phyloP scores from a whole-genome alignment of 2,888 invertebrate species.

The Euspilapteryx auroguttella region DNA sequence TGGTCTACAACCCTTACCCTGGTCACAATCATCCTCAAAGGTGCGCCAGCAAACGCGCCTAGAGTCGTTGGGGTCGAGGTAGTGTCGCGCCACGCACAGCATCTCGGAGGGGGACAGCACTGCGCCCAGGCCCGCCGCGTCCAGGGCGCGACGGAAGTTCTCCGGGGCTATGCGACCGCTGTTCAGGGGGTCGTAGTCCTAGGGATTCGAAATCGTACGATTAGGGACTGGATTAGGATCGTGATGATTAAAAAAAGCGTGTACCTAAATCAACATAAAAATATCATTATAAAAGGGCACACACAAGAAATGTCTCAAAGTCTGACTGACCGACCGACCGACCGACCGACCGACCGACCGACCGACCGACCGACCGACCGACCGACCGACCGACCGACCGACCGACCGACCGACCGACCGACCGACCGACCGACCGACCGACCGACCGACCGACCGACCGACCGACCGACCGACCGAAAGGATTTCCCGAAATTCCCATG shows the following conservation, averaged over 20 bases:
- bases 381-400: too few relatives aligned
- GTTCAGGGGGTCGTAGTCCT: constrained; percentile 72
- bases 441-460: too few relatives aligned
- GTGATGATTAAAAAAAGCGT: background rate
- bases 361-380: too few relatives aligned
- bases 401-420: too few relatives aligned
- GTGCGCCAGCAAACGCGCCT: constrained; percentile 73
- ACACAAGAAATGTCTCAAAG: background rate
- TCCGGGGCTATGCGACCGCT: constrained; percentile 68
- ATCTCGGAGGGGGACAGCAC: constrained; percentile 66
- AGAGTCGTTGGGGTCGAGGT: constrained; percentile 71
- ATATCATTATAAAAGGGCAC: background rate
- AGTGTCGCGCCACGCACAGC: constrained; percentile 65
- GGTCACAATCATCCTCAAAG: constrained; percentile 78
- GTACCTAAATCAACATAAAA: too few relatives aligned
- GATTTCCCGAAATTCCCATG: too few relatives aligned
- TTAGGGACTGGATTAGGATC: background rate
- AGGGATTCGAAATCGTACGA: constrained; percentile 6
- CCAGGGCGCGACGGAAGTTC: constrained; percentile 72
- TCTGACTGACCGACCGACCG: too few relatives aligned
- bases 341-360: too few relatives aligned
- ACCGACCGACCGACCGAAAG: too few relatives aligned
- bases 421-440: too few relatives aligned
- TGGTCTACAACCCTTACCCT: too few relatives aligned
- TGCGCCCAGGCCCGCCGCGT: constrained; percentile 65